A percentile compares a stretch with the other conserved stretches of the same genome.
Evolutionary conservation across 2,888 invertebrate genomes (phyloP).

Genomic region (Limnephilus marmoratus): DNA sequence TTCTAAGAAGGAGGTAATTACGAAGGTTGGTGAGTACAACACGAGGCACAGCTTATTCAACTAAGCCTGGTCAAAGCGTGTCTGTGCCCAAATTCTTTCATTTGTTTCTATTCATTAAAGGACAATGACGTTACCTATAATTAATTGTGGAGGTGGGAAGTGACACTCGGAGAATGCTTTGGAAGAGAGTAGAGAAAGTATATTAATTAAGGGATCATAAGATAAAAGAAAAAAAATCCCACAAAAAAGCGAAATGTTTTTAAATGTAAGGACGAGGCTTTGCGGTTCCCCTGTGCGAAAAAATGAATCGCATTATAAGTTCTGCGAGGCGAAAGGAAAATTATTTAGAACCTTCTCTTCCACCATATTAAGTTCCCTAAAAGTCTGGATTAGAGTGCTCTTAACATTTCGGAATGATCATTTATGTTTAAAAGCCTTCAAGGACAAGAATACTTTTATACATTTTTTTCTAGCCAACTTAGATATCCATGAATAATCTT

Average conservation of each 20-base stretch:
- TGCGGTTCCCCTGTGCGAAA: neutral
- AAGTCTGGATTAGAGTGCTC: neutral
- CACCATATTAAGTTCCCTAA: conserved; percentile 3
- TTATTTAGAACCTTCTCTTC: conserved; percentile 22
- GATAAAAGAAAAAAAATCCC: conserved; percentile 60
- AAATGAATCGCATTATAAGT: neutral
- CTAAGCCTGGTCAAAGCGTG: neutral
- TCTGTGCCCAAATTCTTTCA: neutral
- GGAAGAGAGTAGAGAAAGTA: conserved; percentile 55
- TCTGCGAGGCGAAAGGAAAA: neutral
- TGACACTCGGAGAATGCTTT: conserved; percentile 7
- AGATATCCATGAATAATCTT: neutral
- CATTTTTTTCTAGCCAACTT: neutral
- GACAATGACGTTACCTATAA: neutral
- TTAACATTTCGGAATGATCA: conserved; percentile 7
- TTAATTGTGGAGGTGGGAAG: neutral
- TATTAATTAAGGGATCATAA: conserved; percentile 57
- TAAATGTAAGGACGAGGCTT: conserved; percentile 20
- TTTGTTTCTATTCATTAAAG: neutral
- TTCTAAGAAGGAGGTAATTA: neutral
- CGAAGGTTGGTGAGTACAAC: neutral
- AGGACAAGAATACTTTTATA: neutral
- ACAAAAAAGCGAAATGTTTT: conserved; percentile 42
- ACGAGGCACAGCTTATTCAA: neutral
- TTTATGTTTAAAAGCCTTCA: neutral